Conservation (phyloP, 2,113 vertebrate species). For the Vicugna pacos region DNA sequence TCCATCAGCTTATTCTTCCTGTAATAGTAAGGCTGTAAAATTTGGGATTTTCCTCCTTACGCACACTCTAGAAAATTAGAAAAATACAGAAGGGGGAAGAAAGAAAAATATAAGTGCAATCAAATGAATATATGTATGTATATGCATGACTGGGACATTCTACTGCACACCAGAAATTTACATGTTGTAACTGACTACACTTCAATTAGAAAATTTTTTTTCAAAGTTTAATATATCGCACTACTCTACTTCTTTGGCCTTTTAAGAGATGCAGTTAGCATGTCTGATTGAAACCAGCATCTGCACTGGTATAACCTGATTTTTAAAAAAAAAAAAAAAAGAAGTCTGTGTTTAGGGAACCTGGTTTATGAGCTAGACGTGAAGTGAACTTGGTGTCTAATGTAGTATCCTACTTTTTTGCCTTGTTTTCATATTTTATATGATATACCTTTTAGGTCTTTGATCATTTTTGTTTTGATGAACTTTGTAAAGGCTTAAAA, state of each 20-base stretch:
- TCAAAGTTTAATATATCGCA: background rate
- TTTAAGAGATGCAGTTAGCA: background rate
- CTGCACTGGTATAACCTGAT: background rate
- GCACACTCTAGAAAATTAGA: constrained; percentile 21
- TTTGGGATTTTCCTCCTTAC: background rate
- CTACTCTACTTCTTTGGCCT: background rate
- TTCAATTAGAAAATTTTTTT: background rate
- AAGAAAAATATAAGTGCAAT: constrained; percentile 28
- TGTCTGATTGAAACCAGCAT: background rate
- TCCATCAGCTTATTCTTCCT: constrained; percentile 6
- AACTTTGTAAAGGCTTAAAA: constrained; percentile 64
- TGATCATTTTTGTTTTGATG: constrained; percentile 66
- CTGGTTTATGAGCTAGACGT: constrained; percentile 11
- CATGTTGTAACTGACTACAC: no score
- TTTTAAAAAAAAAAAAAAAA: background rate
- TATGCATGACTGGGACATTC: no score
- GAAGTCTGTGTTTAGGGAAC: background rate
- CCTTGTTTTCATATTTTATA: constrained; percentile 45
- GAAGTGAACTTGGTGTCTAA: constrained; percentile 3
- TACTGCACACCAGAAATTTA: no score
- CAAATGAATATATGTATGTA: background rate
- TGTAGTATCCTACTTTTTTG: background rate
- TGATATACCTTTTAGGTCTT: constrained; percentile 43
- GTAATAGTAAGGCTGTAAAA: constrained; percentile 26
- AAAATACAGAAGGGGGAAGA: constrained; percentile 46